Evolutionary conservation across 1,140 invertebrate species (phyloP), one percentile per base, ranked within the genome.

Genomic region (Ceratina calcarata): DNA sequence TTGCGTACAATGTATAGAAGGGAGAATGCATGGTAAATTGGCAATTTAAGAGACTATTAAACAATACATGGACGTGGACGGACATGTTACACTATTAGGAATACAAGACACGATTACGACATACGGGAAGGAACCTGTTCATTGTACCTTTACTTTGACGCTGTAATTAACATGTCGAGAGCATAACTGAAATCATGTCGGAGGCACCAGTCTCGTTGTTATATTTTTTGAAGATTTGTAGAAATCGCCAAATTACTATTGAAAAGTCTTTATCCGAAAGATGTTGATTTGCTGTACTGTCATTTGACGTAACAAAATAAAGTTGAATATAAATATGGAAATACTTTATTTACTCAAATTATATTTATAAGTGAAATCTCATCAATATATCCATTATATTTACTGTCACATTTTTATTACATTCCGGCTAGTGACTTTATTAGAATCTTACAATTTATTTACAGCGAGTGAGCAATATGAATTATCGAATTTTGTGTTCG

Each of bases 281-380:
- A 80, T 86, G 51, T 86, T 82, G 77, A 82, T 88, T 88, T 88
- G 88, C 82, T 90, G 88, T 91, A 90, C 87, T 79, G 89, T 89
- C 82, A 87, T 88, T 88, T 86, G 85, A 83, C 85, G 86, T 82
- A 90, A 89, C 70, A 83, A 89, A 90, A 90, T 90, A 90, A 90
- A 90, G 85, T 90, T 87, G 84, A 88, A 86, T 84, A 85, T 80
- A 83, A 71, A 86, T 55, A 81, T 32, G 37, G 24, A 53, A 32
- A 80, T 20, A 20, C 75, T 70, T 64, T 68, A 53, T 68, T 68
- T 27, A 37, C 18, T 62, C 12, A 27, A 45, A 45, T 45, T 45
- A 45, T 45, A 10, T 45, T 45, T 45, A 45, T 6, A 45, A 7
- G 37, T 45, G 27, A 32, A 32, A 4, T 32, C 27, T 32, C n/a